Base-by-base conservation (phyloP, 2,113 vertebrate species). In the Argyrosomus japonicus region DNA sequence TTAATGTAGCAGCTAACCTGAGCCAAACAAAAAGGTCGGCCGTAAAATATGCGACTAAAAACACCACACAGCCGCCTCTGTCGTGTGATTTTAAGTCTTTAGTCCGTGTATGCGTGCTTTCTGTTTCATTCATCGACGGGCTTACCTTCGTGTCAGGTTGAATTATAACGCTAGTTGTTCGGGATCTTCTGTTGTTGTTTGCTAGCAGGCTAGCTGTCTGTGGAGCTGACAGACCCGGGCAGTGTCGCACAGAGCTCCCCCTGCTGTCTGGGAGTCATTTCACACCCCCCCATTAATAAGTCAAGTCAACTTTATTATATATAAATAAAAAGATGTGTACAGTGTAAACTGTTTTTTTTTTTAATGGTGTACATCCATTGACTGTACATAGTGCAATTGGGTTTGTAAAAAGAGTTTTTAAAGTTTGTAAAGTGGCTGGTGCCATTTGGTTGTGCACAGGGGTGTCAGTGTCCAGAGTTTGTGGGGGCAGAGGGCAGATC, bases 131-230 rank as follows among this genome's bases (percentile, higher is more conserved):
- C 65, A 10, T 47, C 19, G 57, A 57, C 14, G 21, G 5, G n/a
- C 86, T 89, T 76, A 94, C 93, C 93, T 85, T 73, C 51, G 47
- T 62, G 74, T 64, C 74, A 25, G 64, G 75, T 75, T 88, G 50
- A 72, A 86, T 81, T 83, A 61, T 47, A 72, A 68, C 75, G 77
- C 62, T 88, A 79, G 78, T 65, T 72, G 72, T 61, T 64, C 82
- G 83, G 86, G 74, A 25, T 86, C 82, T 79, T 85, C 45, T 93
- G 92, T 93, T 92, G 90, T 93, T 94, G 80, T 91, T 94, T 90
- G 93, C 89, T 85, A 77, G 25, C 60, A 77, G 45, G 81, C 82
- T 91, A 89, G 62, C 75, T 78, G 80, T 82, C 63, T 87, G 32
- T 72, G 7, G 2, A 72, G 61, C 18, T 62, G 64, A 48, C 60